Evolutionary conservation across 1,140 invertebrate species (phyloP), one percentile per base, ranked within the genome.

Genomic region (Spodoptera frugiperda): DNA sequence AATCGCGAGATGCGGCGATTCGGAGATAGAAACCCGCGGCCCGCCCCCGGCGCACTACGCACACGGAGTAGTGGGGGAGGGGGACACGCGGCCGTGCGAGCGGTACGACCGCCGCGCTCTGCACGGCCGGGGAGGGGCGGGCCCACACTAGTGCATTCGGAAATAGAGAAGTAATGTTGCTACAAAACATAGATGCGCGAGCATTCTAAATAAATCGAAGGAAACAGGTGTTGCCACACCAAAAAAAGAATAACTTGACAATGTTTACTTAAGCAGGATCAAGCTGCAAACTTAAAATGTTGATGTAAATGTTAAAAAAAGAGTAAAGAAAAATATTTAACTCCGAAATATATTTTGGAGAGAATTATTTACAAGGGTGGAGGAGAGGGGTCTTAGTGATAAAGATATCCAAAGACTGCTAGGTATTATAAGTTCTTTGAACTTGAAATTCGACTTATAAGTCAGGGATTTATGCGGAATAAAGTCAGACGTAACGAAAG

Each of bases 321-420:
- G 57, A 82, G 79, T 79, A 86, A 83, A 87, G 83, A 87, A 83
- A 87, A 84, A 87, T 86, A 84, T 85, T 83, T 78, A 86, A 82
- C 91, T 92, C 91, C 91, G 89, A 90, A 92, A 91, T 90, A 90
- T 92, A 92, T 91, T 93, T 93, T 92, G 90, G 92, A 89, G 90
- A 88, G 88, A 91, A 89, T 84, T 93, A 92, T 92, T 93, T 92
- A 93, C 91, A 93, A 92, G 86, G 85, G 84, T 83, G 85, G 85
- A 80, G 87, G 79, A 84, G 86, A 87, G 86, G 88, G 86, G 91
- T 92, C 90, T 92, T 93, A 92, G 90, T 89, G 89, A 89, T 92
- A 91, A 87, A 88, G 55, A 25, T 92, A 91, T 93, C 92, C 92
- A 93, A 93, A 93, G 92, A 93, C 92, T 92, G 92, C 89, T 90